Base-by-base conservation (phyloP, 2,797 vertebrate species). In the Lagorchestes hirsutus region DNA sequence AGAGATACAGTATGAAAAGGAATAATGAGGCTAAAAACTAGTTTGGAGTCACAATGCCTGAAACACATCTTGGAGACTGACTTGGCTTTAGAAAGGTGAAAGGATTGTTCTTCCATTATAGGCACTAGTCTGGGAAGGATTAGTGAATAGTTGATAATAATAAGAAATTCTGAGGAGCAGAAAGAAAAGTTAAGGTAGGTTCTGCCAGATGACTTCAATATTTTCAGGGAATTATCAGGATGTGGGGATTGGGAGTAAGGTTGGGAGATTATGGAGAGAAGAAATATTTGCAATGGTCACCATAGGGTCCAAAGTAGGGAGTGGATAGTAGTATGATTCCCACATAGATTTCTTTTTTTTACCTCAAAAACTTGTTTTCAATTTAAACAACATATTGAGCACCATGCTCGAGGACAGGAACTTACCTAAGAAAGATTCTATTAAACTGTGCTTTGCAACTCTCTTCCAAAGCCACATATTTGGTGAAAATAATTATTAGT, bases 401-500 rank as follows among this genome's bases (percentile, higher is more conserved):
- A 94, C 93, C 18, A 55, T 82, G 28, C 10, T 94, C 94, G 92
- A 54, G 4, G 1, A 1, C 92, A 92, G 28, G 54, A 24, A 94
- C 54, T 95, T 34, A 90, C 92, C 92, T 67, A 94, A 67, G 54
- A 94, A 56, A 56, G 22, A 29, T 1, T 1, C 10, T 93, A 34
- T 50, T 94, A 82, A 46, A 52, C 11, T 55, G 50, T 16, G n/a
- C 54, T 96, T 95, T 92, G 93, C 93, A 96, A 96, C 46, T 40
- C 57, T 93, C 54, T 93, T 95, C 52, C 54, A 93, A 91, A 12
- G 56, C 29, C 40, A 97, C 55, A 18, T 93, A 92, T 58, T 95
- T 94, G 90, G 18, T 62, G 40, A 28, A 82, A 24, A 93, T 27
- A 92, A 40, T 40, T 55, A 91, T 5, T 12, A 82, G 40, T 82